Evolutionary conservation across 2,888 invertebrate genomes (phyloP).

Genomic region (Conops quadrifasciatus): DNA sequence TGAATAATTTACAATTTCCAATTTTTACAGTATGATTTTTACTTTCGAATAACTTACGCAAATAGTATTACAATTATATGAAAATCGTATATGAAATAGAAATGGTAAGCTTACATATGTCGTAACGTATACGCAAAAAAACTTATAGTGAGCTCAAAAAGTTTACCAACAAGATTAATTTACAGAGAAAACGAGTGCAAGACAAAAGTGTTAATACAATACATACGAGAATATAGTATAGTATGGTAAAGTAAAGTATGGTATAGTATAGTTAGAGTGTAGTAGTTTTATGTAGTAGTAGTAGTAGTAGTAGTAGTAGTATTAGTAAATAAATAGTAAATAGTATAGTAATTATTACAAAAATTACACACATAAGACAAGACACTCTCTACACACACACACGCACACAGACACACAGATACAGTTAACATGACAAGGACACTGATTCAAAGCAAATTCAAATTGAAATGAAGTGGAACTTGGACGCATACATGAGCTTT

Average conservation of each 20-base stretch:
- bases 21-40: too few relatives aligned
- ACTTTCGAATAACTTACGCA: too few relatives aligned
- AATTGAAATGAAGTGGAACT: conserved; percentile 55
- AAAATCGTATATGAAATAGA: too few relatives aligned
- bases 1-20: too few relatives aligned
- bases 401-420: neutral
- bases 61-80: too few relatives aligned
- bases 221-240: conserved; percentile 11
- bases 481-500: conserved; percentile 96
- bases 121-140: too few relatives aligned
- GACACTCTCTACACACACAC: conserved; percentile 25
- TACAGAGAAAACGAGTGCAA: conserved; percentile 40
- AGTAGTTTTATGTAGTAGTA: too few relatives aligned
- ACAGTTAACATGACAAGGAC: conserved; percentile 26
- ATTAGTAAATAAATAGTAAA: neutral
- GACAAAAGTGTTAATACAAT: conserved; percentile 28
- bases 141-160: too few relatives aligned
- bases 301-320: too few relatives aligned
- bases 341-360: conserved; percentile 23
- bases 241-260: conserved; percentile 21
- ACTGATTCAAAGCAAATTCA: conserved; percentile 24
- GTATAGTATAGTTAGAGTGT: neutral
- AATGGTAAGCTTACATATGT: too few relatives aligned
- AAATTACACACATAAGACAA: conserved; percentile 44
- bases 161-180: too few relatives aligned